Evolutionary conservation across 2,797 vertebrate species (phyloP).

Genomic region (Channa striata): DNA sequence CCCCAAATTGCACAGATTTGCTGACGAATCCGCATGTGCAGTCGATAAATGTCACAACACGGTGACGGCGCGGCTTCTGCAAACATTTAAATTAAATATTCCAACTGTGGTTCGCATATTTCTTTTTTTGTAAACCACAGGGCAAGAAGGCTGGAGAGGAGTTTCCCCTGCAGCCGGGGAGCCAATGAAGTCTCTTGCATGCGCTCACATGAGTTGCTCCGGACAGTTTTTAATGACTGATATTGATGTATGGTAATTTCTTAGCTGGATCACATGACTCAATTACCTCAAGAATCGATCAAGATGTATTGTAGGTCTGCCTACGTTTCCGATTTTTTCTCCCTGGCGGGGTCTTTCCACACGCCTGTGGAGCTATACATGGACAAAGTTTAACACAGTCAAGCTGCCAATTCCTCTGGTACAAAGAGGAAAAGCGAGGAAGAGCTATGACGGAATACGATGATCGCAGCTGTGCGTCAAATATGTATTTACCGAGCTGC

Average conservation of each 20-base stretch:
- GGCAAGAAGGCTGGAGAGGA: slow-evolving; percentile 79
- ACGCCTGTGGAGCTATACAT: slow-evolving; percentile 94
- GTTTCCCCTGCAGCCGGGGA: slow-evolving; percentile 80
- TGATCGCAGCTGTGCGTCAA: slow-evolving; percentile 94
- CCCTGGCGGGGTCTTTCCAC: slow-evolving; percentile 91
- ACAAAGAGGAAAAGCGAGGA: slow-evolving; percentile 81
- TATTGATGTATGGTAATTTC: slow-evolving; percentile 99
- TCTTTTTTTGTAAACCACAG: slow-evolving; percentile 65
- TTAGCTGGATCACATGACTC: slow-evolving; percentile 99
- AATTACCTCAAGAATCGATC: slow-evolving; percentile 99
- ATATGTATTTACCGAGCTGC: slow-evolving; percentile 98
- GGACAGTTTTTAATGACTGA: slow-evolving; percentile 92
- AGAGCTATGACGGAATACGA: slow-evolving; percentile 99
- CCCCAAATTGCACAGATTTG: slow-evolving; percentile 35
- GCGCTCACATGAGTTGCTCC: slow-evolving; percentile 83
- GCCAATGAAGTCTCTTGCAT: slow-evolving; percentile 83
- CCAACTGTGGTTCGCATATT: slow-evolving; percentile 79
- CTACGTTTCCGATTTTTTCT: slow-evolving; percentile 96
- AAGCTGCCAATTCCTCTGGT: slow-evolving; percentile 80
- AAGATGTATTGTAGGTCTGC: slow-evolving; percentile 99
- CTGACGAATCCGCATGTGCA: slow-evolving; percentile 23
- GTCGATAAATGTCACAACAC: slow-evolving; percentile 59
- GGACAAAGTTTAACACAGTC: slow-evolving; percentile 95
- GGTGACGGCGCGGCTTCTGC: slow-evolving; percentile 53
- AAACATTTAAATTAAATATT: slow-evolving; percentile 75